Percentiles rank a stretch among this genome's conserved stretches.
Evolutionary conservation across 1,140 invertebrate genomes (phyloP).

Genomic region (Plutomurus gul): DNA sequence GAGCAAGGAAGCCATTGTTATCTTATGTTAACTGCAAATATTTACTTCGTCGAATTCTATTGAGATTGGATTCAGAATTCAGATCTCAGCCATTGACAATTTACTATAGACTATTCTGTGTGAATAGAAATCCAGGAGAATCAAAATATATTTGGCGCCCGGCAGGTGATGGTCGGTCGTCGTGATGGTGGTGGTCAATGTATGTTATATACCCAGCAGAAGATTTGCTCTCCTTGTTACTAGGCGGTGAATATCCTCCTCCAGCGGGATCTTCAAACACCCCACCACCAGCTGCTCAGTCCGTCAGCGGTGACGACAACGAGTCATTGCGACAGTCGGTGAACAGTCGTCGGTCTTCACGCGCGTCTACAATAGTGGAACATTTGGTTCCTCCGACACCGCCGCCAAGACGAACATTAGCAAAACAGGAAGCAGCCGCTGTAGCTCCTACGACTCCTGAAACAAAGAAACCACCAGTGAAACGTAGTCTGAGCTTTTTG

Average conservation of each 20-base stretch:
- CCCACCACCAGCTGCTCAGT: not conserved
- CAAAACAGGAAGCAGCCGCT: not conserved
- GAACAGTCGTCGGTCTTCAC: not conserved
- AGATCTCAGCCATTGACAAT: too few relatives aligned
- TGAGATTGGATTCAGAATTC: too few relatives aligned
- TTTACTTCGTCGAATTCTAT: too few relatives aligned
- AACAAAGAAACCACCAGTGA: not conserved
- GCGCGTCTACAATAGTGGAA: not conserved
- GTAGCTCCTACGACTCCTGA: not conserved
- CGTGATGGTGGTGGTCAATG: constrained; percentile 50
- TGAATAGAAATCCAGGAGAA: not conserved
- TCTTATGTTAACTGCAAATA: too few relatives aligned
- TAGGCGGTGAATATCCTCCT: constrained; percentile 40
- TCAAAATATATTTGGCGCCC: constrained; percentile 13
- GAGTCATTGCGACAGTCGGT: too few relatives aligned
- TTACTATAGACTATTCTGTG: too few relatives aligned
- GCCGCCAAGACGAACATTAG: not conserved
- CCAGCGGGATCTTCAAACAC: not conserved
- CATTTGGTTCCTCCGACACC: constrained; percentile 14
- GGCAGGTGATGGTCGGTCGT: constrained; percentile 24
- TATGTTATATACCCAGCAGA: constrained; percentile 53
- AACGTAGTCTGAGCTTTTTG: not conserved
- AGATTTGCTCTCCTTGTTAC: constrained; percentile 46
- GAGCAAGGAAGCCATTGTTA: too few relatives aligned
- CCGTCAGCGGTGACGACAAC: not conserved